Base-by-base conservation (phyloP, 2,797 vertebrate genomes). In the Lagodon rhomboides region DNA sequence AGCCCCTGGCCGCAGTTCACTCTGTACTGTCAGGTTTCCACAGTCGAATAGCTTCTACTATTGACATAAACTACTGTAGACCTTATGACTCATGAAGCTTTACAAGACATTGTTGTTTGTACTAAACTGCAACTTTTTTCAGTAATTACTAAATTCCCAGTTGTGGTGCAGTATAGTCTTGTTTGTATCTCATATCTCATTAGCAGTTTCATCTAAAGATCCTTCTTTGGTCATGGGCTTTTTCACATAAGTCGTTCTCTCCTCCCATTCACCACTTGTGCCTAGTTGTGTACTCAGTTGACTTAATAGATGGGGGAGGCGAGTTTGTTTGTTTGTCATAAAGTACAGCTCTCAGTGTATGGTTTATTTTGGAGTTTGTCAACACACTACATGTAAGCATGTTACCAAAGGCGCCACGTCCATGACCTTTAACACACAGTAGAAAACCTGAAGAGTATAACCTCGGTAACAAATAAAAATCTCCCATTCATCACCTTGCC, bases 401-500 rank as follows among this genome's bases (percentile, higher is more conserved):
- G 34, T 58, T 55, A 77, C 34, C 47, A 72, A 61, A 75, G 47
- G n/a, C 12, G 15, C 13, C 4, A 4, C 3, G 2, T 80, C 51
- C 44, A 22, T 55, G 72, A 49, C 77, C 77, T 77, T 72, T 43
- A 75, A 60, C 47, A 80, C 23, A 16, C 56, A 16, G 11, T 74
- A 71, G 23, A 41, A 76, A 79, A 68, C n/a, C 55, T 43, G 30
- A 23, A 34, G 60, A 38, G 47, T 30, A 30, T 54, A 47, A 53
- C 46, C 64, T 71, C 25, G 5, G 54, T 30, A 63, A 64, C 38
- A 51, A 83, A 89, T 64, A 30, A 66, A 73, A 59, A 56, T 69
- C 15, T 69, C 79, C 74, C 62, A 81, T 84, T 87, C 46, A 58
- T 47, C 60, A 70, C 76, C 60, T 84, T 75, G 88, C 84, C 80